Evolutionary conservation across 2,113 vertebrate genomes (phyloP).

Genomic region (Fukomys damarensis): DNA sequence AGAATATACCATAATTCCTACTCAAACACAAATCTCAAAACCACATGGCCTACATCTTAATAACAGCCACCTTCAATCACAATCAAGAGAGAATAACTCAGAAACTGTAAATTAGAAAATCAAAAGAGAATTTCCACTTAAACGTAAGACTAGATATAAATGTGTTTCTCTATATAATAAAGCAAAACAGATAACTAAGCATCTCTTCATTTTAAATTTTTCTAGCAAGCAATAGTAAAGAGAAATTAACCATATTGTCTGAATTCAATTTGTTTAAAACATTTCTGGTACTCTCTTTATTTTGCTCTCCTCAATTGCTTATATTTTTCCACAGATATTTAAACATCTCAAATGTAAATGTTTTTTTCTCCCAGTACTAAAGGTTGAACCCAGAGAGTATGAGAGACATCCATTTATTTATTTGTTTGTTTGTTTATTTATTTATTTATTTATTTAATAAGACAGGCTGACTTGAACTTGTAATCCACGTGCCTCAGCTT

Average conservation of each 20-base stretch:
- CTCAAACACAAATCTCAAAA: neutral
- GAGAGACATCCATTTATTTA: neutral
- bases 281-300: neutral
- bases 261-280: conserved; percentile 37
- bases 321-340: conserved; percentile 27
- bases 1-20: neutral
- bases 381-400: neutral
- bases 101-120: conserved; percentile 22
- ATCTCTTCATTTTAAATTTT: conserved; percentile 27
- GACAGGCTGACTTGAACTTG: neutral
- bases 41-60: neutral
- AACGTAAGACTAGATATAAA: neutral
- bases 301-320: conserved; percentile 4
- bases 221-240: conserved; percentile 32
- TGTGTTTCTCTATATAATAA: neutral
- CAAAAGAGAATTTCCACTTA: conserved; percentile 43
- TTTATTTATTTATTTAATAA: neutral
- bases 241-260: conserved; percentile 15
- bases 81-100: conserved; percentile 11
- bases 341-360: conserved; percentile 11
- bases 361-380: neutral
- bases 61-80: neutral
- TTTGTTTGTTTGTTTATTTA: neutral
- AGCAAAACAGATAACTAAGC: neutral
- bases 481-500: neutral